Conservation (phyloP, 2,888 invertebrate species). For the Phlogophora meticulosa region DNA sequence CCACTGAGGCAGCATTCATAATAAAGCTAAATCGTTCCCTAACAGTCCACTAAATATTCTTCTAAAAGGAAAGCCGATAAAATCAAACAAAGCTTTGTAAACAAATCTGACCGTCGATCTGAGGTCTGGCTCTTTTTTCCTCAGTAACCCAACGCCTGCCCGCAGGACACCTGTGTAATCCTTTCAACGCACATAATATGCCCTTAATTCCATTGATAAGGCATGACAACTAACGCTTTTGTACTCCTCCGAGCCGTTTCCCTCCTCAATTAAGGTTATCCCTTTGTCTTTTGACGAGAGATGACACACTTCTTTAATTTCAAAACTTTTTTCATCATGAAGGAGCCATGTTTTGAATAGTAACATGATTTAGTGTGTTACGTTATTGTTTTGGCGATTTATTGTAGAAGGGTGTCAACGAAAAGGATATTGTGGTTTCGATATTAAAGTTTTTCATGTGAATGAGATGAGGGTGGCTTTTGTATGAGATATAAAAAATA, state of each 20-base stretch:
- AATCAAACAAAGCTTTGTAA: slow-evolving; percentile 62
- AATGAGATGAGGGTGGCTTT: slow-evolving; percentile 51
- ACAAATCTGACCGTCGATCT: slow-evolving; percentile 69
- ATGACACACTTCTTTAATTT: slow-evolving; percentile 83
- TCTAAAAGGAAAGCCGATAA: slow-evolving; percentile 44
- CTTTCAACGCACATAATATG: slow-evolving; percentile 89
- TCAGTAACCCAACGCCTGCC: slow-evolving; percentile 67
- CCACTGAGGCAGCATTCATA: background rate
- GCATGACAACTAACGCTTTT: slow-evolving; percentile 89
- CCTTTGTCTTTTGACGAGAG: slow-evolving; percentile 86
- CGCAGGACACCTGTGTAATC: slow-evolving; percentile 90
- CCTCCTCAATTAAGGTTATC: slow-evolving; percentile 85
- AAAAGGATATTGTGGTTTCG: slow-evolving; percentile 67
- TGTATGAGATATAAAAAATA: slow-evolving; percentile 30
- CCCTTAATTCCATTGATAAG: slow-evolving; percentile 90
- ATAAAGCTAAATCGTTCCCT: slow-evolving; percentile 16
- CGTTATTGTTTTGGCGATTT: slow-evolving; percentile 84
- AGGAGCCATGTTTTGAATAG: slow-evolving; percentile 87
- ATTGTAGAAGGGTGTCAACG: slow-evolving; percentile 81
- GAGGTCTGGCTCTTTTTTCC: slow-evolving; percentile 67
- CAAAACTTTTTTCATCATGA: slow-evolving; percentile 64
- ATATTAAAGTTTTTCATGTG: slow-evolving; percentile 68
- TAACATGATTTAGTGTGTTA: slow-evolving; percentile 84
- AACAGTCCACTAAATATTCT: background rate
- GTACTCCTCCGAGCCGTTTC: slow-evolving; percentile 80